These are phyloP conservation scores for Danionella cerebrum DNA, from an alignment of 2,113 vertebrate species.

Conservation along the genomic window DNA sequence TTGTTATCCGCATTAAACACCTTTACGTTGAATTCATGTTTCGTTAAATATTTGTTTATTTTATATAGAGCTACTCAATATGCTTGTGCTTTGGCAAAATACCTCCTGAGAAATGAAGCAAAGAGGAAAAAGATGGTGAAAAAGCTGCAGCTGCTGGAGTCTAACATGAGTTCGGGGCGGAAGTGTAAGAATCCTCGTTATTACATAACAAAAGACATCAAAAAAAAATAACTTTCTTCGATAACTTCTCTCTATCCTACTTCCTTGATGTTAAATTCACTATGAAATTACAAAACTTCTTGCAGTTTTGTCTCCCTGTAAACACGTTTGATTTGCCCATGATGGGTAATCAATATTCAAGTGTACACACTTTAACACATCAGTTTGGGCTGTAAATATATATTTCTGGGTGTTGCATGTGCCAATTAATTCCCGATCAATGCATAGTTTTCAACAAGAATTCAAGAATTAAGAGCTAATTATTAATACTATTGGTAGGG, in stretches of 20 bases:
- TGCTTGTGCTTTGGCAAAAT: constrained; percentile 78
- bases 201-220: neutral
- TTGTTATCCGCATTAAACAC: neutral
- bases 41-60: neutral
- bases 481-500: no score
- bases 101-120: constrained; percentile 73
- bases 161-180: constrained; percentile 82
- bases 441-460: no score
- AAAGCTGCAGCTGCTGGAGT: constrained; percentile 81
- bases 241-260: neutral
- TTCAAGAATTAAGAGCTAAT: no score
- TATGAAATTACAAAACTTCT: no score
- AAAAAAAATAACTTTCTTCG: neutral
- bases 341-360: no score
- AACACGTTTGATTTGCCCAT: no score
- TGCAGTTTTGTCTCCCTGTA: no score
- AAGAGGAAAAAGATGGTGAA: constrained; percentile 65
- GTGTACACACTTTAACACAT: no score
- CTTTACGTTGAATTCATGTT: neutral
- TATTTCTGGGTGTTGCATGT: no score
- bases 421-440: no score
- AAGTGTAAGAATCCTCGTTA: constrained; percentile 82
- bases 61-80: constrained; percentile 85
- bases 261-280: no score
- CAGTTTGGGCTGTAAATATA: no score